Evolutionary conservation across 2,888 invertebrate species (phyloP).

Genomic region (Heteromurus nitidus): DNA sequence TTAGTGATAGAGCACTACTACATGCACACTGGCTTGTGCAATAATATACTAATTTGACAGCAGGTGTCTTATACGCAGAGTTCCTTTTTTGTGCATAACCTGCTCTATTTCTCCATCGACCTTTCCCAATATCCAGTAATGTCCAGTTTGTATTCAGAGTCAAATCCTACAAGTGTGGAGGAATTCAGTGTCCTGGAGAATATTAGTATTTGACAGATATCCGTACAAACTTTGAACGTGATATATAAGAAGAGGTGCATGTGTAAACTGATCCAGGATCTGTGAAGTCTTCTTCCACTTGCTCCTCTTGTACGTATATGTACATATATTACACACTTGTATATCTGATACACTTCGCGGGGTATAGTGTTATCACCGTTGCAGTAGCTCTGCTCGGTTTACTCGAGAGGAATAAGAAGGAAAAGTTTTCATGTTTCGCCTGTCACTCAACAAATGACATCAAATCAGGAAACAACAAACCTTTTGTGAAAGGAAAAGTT

Average conservation of each 20-base stretch:
- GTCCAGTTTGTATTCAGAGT: too few species aligned
- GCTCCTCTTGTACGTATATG: too few species aligned
- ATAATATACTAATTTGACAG: too few species aligned
- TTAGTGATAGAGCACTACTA: too few species aligned
- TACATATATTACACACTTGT: slow-evolving; percentile 11
- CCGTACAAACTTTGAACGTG: not conserved
- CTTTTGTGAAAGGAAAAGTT: slow-evolving; percentile 1
- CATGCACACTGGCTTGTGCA: too few species aligned
- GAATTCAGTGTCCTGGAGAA: not conserved
- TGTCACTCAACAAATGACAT: slow-evolving; percentile 62
- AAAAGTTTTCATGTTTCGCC: slow-evolving; percentile 38
- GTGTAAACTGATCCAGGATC: not conserved
- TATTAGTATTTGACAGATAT: not conserved
- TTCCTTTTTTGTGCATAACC: too few species aligned
- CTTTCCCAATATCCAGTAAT: too few species aligned
- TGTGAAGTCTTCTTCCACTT: not conserved
- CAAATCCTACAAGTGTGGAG: too few species aligned
- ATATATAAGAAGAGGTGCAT: not conserved
- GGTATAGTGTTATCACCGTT: slow-evolving; percentile 25
- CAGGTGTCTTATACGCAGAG: too few species aligned
- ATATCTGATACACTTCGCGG: not conserved
- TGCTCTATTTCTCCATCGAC: too few species aligned
- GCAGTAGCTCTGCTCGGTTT: not conserved
- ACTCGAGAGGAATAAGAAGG: slow-evolving; percentile 27
- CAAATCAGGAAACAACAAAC: slow-evolving; percentile 53